These are phyloP conservation scores for Zonitis immaculata DNA, from an alignment of 2,888 invertebrate genomes.

Conservation along the genomic window DNA sequence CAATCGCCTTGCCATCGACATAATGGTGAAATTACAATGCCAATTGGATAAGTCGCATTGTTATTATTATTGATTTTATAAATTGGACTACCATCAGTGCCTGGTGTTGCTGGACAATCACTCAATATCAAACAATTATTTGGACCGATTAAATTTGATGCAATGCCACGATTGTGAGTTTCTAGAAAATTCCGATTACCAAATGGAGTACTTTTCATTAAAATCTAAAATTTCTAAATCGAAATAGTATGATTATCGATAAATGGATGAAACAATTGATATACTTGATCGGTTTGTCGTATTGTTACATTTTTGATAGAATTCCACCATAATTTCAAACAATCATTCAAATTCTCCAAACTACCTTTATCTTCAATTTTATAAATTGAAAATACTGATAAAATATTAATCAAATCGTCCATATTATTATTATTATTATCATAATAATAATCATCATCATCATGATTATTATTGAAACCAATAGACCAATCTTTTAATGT, in stretches of 20 bases:
- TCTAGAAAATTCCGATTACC: slow-evolving; percentile 54
- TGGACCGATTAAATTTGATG: slow-evolving; percentile 56
- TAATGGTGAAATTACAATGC: slow-evolving; percentile 56
- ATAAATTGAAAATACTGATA: slow-evolving; percentile 25
- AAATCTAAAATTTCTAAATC: slow-evolving; percentile 5
- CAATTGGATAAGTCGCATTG: slow-evolving; percentile 45
- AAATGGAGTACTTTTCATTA: slow-evolving; percentile 42
- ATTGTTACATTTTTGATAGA: slow-evolving; percentile 11
- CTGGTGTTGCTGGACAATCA: slow-evolving; percentile 56
- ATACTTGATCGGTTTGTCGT: slow-evolving; percentile 15
- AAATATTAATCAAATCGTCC: slow-evolving; percentile 6
- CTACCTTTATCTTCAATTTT: slow-evolving; percentile 6
- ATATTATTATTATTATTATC: slow-evolving; percentile 7
- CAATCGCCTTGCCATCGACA: slow-evolving; percentile 62
- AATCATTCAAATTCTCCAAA: slow-evolving; percentile 13
- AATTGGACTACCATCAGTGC: slow-evolving; percentile 60
- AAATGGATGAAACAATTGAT: background rate
- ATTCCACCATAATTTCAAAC: slow-evolving; percentile 21
- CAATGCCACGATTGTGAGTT: slow-evolving; percentile 54
- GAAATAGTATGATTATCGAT: background rate
- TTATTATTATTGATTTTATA: slow-evolving; percentile 35
- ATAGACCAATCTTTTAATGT: slow-evolving; percentile 24
- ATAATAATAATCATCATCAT: too few relatives aligned
- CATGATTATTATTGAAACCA: background rate
- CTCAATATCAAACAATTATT: slow-evolving; percentile 54